Percentiles rank a stretch among this genome's conserved stretches.
Conservation (phyloP, 1,140 invertebrate genomes). For the Solenopsis invicta region DNA sequence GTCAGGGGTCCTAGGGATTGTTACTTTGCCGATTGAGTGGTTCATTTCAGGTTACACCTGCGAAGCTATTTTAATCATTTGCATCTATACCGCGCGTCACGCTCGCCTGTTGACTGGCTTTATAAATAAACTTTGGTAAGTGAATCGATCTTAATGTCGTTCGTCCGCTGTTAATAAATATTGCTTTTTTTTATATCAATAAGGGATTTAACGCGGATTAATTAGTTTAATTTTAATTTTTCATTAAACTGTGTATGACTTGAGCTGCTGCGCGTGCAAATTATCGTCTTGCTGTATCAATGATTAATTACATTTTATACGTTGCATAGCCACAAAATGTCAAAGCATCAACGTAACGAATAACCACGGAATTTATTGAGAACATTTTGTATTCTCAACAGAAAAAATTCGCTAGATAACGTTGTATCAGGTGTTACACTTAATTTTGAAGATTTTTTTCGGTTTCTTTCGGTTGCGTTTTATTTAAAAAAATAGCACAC, state of each 20-base stretch:
- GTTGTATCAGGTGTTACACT: no score
- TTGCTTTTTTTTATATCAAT: background rate
- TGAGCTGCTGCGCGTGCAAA: background rate
- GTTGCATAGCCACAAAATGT: background rate
- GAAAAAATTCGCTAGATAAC: background rate
- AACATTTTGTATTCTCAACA: constrained; percentile 17
- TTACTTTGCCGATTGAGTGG: constrained; percentile 53
- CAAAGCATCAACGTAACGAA: background rate
- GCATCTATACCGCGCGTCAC: background rate
- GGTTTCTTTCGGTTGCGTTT: no score
- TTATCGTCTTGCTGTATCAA: background rate
- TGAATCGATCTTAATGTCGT: constrained; percentile 32
- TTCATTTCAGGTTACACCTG: constrained; percentile 58
- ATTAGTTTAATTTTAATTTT: constrained; percentile 27
- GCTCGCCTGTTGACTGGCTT: constrained; percentile 38
- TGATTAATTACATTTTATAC: constrained; percentile 1
- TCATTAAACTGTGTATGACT: background rate
- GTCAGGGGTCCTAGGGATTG: constrained; percentile 40
- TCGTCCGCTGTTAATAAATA: constrained; percentile 24
- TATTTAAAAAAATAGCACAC: no score
- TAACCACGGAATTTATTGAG: background rate
- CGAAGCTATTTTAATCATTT: constrained; percentile 51
- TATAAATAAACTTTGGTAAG: constrained; percentile 49
- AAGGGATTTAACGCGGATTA: background rate
- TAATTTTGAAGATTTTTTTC: no score